Evolutionary conservation across 2,113 vertebrate genomes (phyloP).

Genomic region (Urocolius indicus): DNA sequence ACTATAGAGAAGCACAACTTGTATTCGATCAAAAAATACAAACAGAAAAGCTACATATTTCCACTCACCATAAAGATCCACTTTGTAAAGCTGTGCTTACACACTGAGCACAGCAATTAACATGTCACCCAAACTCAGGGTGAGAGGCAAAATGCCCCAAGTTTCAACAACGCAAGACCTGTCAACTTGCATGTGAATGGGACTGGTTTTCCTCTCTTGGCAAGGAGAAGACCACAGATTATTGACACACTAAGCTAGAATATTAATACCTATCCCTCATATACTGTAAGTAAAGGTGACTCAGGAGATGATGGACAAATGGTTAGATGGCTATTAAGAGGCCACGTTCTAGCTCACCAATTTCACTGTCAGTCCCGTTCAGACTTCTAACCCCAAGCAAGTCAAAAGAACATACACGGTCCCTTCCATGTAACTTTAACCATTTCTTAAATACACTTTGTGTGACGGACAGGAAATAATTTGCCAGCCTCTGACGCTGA

Average conservation of each 20-base stretch:
- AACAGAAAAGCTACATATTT: not conserved
- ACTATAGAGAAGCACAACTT: not conserved
- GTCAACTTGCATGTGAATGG: fast-evolving
- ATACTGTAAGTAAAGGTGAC: fast-evolving
- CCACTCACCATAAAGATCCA: not conserved
- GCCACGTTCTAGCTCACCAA: not conserved
- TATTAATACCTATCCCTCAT: not conserved
- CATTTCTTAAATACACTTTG: not conserved
- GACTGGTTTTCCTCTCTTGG: not conserved
- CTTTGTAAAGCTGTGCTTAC: not conserved
- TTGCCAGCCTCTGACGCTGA: not conserved
- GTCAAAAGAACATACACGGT: not conserved
- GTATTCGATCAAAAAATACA: not conserved
- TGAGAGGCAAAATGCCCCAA: not conserved
- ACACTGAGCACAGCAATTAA: not conserved
- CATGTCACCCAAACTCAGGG: not conserved
- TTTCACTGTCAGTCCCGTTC: not conserved
- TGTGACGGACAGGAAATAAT: not conserved
- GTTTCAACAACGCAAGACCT: not conserved
- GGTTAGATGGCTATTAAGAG: not conserved
- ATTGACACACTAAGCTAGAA: too few species aligned
- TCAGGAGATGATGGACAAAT: not conserved
- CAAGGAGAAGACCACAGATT: not conserved
- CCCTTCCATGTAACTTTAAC: not conserved
- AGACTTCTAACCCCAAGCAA: not conserved